phyloP scores from a whole-genome alignment of 2,888 invertebrate species.

The Stenodera caucasica region DNA sequence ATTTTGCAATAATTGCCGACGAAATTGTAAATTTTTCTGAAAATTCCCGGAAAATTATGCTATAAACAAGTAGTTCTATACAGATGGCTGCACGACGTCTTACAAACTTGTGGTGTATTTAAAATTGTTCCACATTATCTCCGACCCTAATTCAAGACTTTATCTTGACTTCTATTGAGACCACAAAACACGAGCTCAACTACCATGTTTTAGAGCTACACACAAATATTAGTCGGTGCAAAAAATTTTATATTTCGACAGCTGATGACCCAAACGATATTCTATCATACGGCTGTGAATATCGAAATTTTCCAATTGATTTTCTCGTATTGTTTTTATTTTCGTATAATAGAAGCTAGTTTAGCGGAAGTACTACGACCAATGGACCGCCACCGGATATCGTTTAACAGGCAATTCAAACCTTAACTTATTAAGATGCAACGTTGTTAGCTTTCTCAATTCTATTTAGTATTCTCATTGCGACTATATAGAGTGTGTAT shows the following conservation, averaged over 20 bases:
- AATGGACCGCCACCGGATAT: constrained; percentile 41
- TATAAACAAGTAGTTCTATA: constrained; percentile 5
- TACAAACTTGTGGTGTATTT: constrained; percentile 3
- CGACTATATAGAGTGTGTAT: constrained; percentile 33
- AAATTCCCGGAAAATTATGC: constrained; percentile 13
- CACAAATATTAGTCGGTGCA: constrained; percentile 18
- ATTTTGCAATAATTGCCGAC: constrained; percentile 1
- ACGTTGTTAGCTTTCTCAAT: constrained; percentile 34
- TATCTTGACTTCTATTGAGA: constrained; percentile 23
- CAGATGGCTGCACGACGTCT: constrained; percentile 1
- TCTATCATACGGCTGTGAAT: neutral
- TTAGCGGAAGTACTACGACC: constrained; percentile 5
- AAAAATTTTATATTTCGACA: neutral
- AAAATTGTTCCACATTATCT: constrained; percentile 1
- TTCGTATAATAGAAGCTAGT: neutral
- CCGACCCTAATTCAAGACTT: constrained; percentile 3
- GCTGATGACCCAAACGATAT: neutral
- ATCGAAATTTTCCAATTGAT: neutral
- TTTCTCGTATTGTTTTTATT: neutral
- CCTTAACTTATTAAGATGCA: constrained; percentile 46
- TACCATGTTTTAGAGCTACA: constrained; percentile 24
- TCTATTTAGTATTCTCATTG: constrained; percentile 44
- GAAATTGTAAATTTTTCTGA: constrained; percentile 3
- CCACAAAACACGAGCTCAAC: constrained; percentile 23
- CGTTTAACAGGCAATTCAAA: constrained; percentile 46